Base-by-base conservation (phyloP, 2,797 vertebrate genomes). In the Schizothorax lantsangensis region DNA sequence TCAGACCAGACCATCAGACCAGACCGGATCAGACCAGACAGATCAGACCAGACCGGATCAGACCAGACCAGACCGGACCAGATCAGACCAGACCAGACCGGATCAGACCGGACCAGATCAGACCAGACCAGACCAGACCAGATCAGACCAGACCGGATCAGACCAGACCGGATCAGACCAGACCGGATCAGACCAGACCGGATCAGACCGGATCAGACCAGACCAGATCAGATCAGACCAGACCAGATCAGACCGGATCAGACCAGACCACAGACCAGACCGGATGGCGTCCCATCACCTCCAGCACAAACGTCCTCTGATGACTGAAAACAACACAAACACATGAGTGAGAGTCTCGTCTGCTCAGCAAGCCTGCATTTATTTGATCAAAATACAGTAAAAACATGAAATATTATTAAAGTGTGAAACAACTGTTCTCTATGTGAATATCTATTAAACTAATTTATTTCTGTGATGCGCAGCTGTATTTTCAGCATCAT, bases 301-400 rank as follows among this genome's bases (percentile, higher is more conserved):
- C 98, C 92, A 99, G 92, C 88, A 99, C 97, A 23, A 99, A 99
- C 0, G 98, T 97, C 88, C 98, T 95, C 94, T 99, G 98, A 92
- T 99, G 98, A 91, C 98, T 99, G 94, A n/a, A 81, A 68, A 83
- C 66, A 83, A 54, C 83, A 86, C 57, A 86, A 9, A 5, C 14
- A 38, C 11, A 54, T 0, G 15, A 64, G 66, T 11, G 33, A 40
- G 26, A 33, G n/a, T 26, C 59, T 2, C 1, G 12, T 62, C 59
- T 26, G 59, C 59, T 62, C 59, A 12, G 1, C n/a, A 26, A 14
- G 8, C 2, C 26, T 64, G 59, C 5, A 26, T 30, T 64, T 6
- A 64, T 64, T 6, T 30, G 10, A 64, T 64, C 59, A 26, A 6
- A 26, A 14, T 12, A 2, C 11, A 14, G 9, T 26, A 5, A 12